Percentiles rank a stretch among this genome's conserved stretches.
phyloP scores from a whole-genome alignment of 2,888 invertebrate species.

The Rambutsinella grinnellia region DNA sequence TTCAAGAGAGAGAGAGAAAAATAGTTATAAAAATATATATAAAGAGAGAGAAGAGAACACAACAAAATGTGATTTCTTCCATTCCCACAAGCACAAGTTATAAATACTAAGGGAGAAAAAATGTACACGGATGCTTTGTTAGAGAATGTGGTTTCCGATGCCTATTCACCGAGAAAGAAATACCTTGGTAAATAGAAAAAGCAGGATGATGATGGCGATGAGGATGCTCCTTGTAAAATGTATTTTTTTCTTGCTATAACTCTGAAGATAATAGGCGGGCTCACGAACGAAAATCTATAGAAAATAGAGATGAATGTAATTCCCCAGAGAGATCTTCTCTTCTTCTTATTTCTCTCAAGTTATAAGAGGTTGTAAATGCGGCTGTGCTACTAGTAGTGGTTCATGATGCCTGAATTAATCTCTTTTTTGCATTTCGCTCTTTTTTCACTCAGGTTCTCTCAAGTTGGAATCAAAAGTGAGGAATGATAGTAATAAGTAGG shows the following conservation, averaged over 20 bases:
- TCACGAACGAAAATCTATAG: slow-evolving; percentile 42
- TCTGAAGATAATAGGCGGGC: slow-evolving; percentile 41
- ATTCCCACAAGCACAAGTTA: slow-evolving; percentile 1
- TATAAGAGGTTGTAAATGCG: slow-evolving; percentile 6
- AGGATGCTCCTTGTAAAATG: not conserved
- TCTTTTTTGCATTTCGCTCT: slow-evolving; percentile 65
- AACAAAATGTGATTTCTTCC: slow-evolving; percentile 45
- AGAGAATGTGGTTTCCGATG: slow-evolving; percentile 46
- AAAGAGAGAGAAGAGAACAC: slow-evolving; percentile 18
- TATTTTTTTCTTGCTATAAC: not conserved
- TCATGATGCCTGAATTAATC: slow-evolving; percentile 66
- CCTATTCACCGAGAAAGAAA: slow-evolving; percentile 27
- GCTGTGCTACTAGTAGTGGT: slow-evolving; percentile 51
- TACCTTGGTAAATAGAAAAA: slow-evolving; percentile 9
- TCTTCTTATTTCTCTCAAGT: slow-evolving; percentile 10
- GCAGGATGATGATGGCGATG: not conserved
- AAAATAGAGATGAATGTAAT: slow-evolving; percentile 62
- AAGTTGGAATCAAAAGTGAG: slow-evolving; percentile 34
- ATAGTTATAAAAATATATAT: slow-evolving; percentile 20
- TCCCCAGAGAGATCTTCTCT: slow-evolving; percentile 59
- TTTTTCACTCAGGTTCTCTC: slow-evolving; percentile 50
- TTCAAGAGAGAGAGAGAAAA: no score
- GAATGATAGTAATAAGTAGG: slow-evolving; percentile 5
- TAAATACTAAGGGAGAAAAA: slow-evolving; percentile 25
- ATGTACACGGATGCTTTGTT: slow-evolving; percentile 26